Evolutionary conservation across 1,140 invertebrate species (phyloP), one percentile per base, ranked within the genome.

Genomic region (Gryon sp.): DNA sequence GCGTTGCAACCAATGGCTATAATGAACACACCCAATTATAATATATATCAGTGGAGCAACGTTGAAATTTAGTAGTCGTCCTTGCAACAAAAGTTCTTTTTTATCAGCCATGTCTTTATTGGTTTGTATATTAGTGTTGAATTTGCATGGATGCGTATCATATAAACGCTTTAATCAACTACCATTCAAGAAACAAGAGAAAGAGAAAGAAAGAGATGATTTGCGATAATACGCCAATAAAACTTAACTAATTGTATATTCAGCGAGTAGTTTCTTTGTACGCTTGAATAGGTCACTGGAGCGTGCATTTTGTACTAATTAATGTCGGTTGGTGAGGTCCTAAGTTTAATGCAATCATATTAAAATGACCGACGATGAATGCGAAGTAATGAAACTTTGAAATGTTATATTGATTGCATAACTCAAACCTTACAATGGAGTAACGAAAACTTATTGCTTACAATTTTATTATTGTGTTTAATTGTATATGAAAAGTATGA

Each of bases 181-280:
- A 41, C 73, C 65, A 76, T 76, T 76, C 73, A 76, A 41, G 43
- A 12, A 28, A n/a, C n/a, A n/a, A n/a, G n/a, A n/a, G n/a, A n/a
- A n/a, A n/a, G n/a, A n/a, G n/a, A n/a, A n/a, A n/a, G 18, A 20
- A 4, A 11, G 50, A 26, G 34, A 63, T 53, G 41, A 55, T 46
- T 43, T 40, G 32, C 20, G 40, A 24, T 38, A 62, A 72, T 26
- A 18, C 12, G 26, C 36, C 43, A 63, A 73, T 63, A 55, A 63
- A 73, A 63, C 41, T 16, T 24, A 2, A 41, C 28, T 48, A 59
- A 69, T 69, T 59, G 34, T 18, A n/a, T 32, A 38, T 48, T 45
- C 41, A 46, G 11, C 22, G 22, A 22, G 3, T 12, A 11, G 6
- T 12, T 2, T 14, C 48, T 34, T 53, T 53, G 48, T 55, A 15